A percentile compares a stretch with the other conserved stretches of the same genome.
Evolutionary conservation across 2,113 vertebrate genomes (phyloP).

Genomic region (Poecilia latipinna): DNA sequence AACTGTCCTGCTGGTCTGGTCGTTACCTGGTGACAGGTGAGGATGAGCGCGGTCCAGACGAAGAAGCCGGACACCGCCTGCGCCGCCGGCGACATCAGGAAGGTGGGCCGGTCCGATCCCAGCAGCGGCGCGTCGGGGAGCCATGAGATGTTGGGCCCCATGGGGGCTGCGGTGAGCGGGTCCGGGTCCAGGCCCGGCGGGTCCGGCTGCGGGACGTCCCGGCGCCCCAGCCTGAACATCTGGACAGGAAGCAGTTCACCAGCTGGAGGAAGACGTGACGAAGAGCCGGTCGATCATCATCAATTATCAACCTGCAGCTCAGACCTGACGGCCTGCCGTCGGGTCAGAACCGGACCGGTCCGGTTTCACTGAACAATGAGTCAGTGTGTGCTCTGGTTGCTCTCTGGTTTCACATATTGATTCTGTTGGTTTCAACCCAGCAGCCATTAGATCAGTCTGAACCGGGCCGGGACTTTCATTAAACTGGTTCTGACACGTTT

Average conservation of each 20-base stretch:
- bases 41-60: slow-evolving; percentile 95
- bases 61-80: slow-evolving; percentile 97
- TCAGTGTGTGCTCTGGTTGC: background rate
- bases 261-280: background rate
- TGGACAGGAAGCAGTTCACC: slow-evolving; percentile 15
- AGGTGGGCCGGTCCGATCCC: slow-evolving; percentile 87
- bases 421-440: background rate
- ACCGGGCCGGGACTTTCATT: background rate
- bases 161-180: slow-evolving; percentile 63
- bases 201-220: slow-evolving; percentile 78
- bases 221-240: slow-evolving; percentile 73
- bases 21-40: slow-evolving; percentile 96
- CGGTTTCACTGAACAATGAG: slow-evolving; percentile 1
- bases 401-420: background rate
- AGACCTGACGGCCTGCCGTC: slow-evolving; percentile 14
- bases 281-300: background rate
- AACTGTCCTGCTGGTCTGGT: too few species aligned
- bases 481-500: too few species aligned
- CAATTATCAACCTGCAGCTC: slow-evolving; percentile 49
- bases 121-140: slow-evolving; percentile 86
- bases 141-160: slow-evolving; percentile 86
- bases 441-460: background rate
- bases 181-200: slow-evolving; percentile 63
- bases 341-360: background rate
- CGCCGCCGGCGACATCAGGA: slow-evolving; percentile 93